phyloP scores from a whole-genome alignment of 1,140 invertebrate genomes.

The Grapholita molesta region DNA sequence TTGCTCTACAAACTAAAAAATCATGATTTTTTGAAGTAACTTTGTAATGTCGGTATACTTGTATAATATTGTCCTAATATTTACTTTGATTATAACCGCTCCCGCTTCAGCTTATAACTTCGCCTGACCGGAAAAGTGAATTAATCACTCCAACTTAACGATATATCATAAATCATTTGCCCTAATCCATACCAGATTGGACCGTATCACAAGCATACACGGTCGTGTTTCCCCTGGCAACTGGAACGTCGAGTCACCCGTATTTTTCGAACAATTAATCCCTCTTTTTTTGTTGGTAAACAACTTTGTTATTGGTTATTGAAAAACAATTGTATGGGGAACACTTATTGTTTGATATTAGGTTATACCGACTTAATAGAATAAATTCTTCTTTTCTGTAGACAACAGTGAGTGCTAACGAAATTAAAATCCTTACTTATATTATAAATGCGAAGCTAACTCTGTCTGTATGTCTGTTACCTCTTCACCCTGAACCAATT shows the following conservation, averaged over 20 bases:
- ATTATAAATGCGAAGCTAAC: no score
- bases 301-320: slow-evolving; percentile 6
- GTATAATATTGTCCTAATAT: no score
- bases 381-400: no score
- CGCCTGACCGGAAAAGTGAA: slow-evolving; percentile 30
- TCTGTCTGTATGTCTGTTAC: no score
- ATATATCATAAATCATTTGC: slow-evolving; percentile 45
- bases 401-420: no score
- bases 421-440: no score
- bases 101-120: slow-evolving; percentile 4
- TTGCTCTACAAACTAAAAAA: no score
- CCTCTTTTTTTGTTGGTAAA: slow-evolving; percentile 1
- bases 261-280: slow-evolving; percentile 10
- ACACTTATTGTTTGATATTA: not conserved
- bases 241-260: not conserved
- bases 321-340: not conserved
- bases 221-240: slow-evolving; percentile 4
- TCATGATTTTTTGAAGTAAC: no score
- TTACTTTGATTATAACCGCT: no score
- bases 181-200: slow-evolving; percentile 27
- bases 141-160: slow-evolving; percentile 48
- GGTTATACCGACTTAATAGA: no score
- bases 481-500: no score
- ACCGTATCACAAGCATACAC: slow-evolving; percentile 20
- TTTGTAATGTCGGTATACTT: no score